Evolutionary conservation across 2,113 vertebrate genomes (phyloP).

Genomic region (Arizona elegans): DNA sequence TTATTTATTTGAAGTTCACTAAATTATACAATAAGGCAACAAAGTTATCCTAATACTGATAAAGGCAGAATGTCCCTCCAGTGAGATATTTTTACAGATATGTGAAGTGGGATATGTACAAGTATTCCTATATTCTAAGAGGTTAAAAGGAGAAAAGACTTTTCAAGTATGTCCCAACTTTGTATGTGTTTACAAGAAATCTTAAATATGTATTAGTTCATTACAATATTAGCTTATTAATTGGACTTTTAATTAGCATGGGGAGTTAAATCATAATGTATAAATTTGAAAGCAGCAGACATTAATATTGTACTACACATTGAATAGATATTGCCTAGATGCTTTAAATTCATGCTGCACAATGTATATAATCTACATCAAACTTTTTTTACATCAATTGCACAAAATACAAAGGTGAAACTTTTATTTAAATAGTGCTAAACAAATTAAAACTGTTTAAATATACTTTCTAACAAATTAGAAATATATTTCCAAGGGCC

Average conservation of each 20-base stretch:
- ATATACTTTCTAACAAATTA: neutral
- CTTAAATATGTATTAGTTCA: conserved; percentile 17
- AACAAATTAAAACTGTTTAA: neutral
- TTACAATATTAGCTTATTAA: conserved; percentile 36
- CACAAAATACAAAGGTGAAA: neutral
- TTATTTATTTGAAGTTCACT: conserved; percentile 74
- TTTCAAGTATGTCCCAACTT: conserved; percentile 7
- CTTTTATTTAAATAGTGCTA: neutral
- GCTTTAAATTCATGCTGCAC: conserved; percentile 30
- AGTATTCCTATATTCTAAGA: conserved; percentile 36
- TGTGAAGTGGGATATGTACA: conserved; percentile 6
- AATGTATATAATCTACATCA: conserved; percentile 6
- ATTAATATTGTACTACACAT: conserved; percentile 33
- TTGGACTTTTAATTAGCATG: conserved; percentile 22
- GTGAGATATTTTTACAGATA: conserved; percentile 31
- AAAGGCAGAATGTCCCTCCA: conserved; percentile 38
- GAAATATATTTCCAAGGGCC: rapidly evolving
- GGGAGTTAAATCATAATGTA: neutral
- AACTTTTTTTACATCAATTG: neutral
- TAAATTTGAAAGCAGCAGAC: conserved; percentile 37
- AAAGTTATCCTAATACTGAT: conserved; percentile 46
- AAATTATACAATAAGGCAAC: conserved; percentile 69
- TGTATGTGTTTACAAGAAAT: neutral
- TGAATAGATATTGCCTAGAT: conserved; percentile 37
- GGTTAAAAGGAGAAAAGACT: conserved; percentile 29